These are phyloP conservation scores for Sinosuthora webbiana DNA, from an alignment of 2,113 vertebrate species.

Conservation along the genomic window DNA sequence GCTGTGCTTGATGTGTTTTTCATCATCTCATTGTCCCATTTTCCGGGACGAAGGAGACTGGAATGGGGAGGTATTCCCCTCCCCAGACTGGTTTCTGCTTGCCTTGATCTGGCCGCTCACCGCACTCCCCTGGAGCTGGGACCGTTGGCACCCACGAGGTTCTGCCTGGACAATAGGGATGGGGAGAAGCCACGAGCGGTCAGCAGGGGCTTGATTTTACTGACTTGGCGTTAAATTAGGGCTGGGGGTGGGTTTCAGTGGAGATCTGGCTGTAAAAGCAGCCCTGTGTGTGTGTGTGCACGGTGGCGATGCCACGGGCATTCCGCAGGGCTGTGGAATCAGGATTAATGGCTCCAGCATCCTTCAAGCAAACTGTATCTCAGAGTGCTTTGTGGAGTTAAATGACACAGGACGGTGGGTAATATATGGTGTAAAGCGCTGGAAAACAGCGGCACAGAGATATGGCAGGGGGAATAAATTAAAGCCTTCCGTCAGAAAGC, in stretches of 20 bases:
- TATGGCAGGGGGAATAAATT: constrained; percentile 60
- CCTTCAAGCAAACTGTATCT: constrained; percentile 53
- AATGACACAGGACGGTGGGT: constrained; percentile 57
- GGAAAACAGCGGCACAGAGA: constrained; percentile 1
- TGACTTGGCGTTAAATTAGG: neutral
- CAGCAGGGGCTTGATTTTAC: neutral
- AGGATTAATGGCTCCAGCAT: constrained; percentile 58
- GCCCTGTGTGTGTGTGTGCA: neutral
- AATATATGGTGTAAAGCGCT: constrained; percentile 61
- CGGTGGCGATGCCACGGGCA: neutral
- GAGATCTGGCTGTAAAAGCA: neutral
- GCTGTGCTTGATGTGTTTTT: neutral
- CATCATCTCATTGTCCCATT: neutral
- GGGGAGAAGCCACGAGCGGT: accelerated
- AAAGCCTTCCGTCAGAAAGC: constrained; percentile 54
- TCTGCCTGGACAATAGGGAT: neutral
- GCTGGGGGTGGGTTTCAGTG: accelerated
- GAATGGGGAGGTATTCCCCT: neutral
- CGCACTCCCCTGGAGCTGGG: accelerated
- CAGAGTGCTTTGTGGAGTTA: constrained; percentile 37
- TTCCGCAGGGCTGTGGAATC: neutral
- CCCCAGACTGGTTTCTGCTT: neutral
- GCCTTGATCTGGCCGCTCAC: accelerated
- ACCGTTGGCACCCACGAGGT: accelerated
- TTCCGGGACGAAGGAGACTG: neutral